Percentiles rank a stretch among this genome's conserved stretches.
phyloP scores from a whole-genome alignment of 2,888 invertebrate genomes.

The Hydrotaea cyrtoneurina region DNA sequence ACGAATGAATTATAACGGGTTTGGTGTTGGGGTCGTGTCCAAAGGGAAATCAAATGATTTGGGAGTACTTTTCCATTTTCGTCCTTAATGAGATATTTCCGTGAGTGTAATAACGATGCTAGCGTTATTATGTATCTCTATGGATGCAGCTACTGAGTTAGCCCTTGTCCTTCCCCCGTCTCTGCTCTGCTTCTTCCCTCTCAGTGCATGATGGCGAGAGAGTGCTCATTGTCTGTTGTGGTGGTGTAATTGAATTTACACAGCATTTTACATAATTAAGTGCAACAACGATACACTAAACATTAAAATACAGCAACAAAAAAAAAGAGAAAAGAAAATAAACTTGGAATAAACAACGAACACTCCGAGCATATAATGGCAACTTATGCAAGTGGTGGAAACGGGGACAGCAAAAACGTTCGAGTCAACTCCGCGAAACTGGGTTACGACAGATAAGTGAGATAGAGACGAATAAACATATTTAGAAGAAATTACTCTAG shows the following conservation, averaged over 20 bases:
- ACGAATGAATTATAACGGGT: no score
- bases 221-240: conserved; percentile 56
- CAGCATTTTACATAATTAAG: conserved; percentile 67
- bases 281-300: conserved; percentile 64
- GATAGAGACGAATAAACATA: not conserved
- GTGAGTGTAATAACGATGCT: not conserved
- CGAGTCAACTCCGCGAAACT: conserved; percentile 17
- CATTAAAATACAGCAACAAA: conserved; percentile 39
- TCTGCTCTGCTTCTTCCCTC: no score
- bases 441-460: not conserved
- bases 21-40: no score
- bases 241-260: conserved; percentile 65
- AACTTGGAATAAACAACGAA: not conserved
- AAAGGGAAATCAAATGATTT: no score
- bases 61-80: no score
- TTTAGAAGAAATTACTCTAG: not conserved
- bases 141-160: conserved; percentile 51
- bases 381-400: not conserved
- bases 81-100: no score
- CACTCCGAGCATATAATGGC: conserved; percentile 11
- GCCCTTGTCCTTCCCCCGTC: conserved; percentile 16
- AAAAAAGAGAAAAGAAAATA: not conserved
- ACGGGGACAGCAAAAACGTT: conserved; percentile 47
- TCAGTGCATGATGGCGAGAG: not conserved
- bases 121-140: conserved; percentile 38